Base-by-base conservation (phyloP, 2,113 vertebrate genomes). In the Nicator chloris region DNA sequence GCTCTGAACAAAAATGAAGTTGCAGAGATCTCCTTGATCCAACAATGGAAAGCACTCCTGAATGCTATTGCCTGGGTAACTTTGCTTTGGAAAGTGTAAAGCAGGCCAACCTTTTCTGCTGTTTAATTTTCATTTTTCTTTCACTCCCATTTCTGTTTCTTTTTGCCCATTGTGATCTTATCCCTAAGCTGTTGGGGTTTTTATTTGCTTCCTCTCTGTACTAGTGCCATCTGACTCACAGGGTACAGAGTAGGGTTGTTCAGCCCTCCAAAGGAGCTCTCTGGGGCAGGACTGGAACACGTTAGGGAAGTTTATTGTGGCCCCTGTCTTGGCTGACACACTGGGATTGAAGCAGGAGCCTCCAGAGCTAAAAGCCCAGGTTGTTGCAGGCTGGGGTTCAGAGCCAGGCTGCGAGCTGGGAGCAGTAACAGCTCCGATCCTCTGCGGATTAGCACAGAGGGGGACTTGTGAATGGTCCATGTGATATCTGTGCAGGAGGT, bases 401-500 rank as follows among this genome's bases (percentile, higher is more conserved):
- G 91, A 87, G 95, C 95, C 94, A 94, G 84, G 63, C 86, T 92
- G 84, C 0, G 53, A 84, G 64, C 81, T 69, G 78, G 80, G 84
- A 95, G 75, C 90, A 0, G 6, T 16, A 91, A 40, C 84, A 86
- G 64, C 82, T 42, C 80, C 61, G 37, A 9, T 69, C 90, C 86
- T 88, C 90, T 76, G 76, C 0, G 53, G 93, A 86, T 92, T 82
- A 95, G 92, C 90, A 97, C 96, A 97, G 92, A 96, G 92, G 51
- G 76, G 61, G 13, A 92, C 80, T 95, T 96, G 95, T 96, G 92
- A 96, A 72, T 71, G 72, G 28, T 82, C 90, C 94, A 6, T 95
- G 92, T 92, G 85, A 96, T 97, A 96, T 86, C 96, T 97, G 92
- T 24, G 93, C 73, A 9, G 79, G 88, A 97, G 88, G 93, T 96